Evolutionary conservation across 2,888 invertebrate species (phyloP).

Genomic region (Meteorus cinctellus): DNA sequence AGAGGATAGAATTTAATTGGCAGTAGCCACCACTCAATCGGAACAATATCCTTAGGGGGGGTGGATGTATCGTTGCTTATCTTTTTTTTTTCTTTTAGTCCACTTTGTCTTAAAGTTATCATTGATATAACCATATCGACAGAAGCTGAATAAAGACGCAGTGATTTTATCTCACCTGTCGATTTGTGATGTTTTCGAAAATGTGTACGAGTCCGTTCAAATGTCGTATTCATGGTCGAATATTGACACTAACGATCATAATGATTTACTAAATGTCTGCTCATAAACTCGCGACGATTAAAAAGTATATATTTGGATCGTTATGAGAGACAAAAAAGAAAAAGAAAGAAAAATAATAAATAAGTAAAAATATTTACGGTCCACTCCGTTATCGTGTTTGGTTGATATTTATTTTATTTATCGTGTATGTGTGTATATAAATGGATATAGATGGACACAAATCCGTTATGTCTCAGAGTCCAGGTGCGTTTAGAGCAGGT

Average conservation of each 20-base stretch:
- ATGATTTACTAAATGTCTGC: constrained; percentile 17
- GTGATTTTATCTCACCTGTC: neutral
- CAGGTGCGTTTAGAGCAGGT: constrained; percentile 29
- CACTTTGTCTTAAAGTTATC: neutral
- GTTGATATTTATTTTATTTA: constrained; percentile 33
- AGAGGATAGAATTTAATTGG: constrained; percentile 53
- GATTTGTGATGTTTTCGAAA: constrained; percentile 4
- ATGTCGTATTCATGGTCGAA: neutral
- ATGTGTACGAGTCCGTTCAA: neutral
- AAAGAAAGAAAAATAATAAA: neutral
- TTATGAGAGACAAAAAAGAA: neutral
- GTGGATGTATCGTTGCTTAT: neutral
- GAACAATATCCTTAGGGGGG: constrained; percentile 6
- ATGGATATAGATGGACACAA: constrained; percentile 30
- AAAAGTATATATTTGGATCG: constrained; percentile 10
- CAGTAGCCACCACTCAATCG: constrained; percentile 54
- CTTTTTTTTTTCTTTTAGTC: neutral
- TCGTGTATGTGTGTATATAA: constrained; percentile 20
- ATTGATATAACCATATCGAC: neutral
- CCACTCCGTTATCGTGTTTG: constrained; percentile 38
- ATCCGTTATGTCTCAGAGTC: constrained; percentile 39
- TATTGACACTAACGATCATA: constrained; percentile 15
- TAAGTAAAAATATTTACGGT: constrained; percentile 32
- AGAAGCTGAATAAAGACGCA: neutral
- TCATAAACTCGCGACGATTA: constrained; percentile 4